Percentiles rank a stretch among this genome's conserved stretches.
Evolutionary conservation across 2,797 vertebrate genomes (phyloP).

Genomic region (Propithecus deckenii): DNA sequence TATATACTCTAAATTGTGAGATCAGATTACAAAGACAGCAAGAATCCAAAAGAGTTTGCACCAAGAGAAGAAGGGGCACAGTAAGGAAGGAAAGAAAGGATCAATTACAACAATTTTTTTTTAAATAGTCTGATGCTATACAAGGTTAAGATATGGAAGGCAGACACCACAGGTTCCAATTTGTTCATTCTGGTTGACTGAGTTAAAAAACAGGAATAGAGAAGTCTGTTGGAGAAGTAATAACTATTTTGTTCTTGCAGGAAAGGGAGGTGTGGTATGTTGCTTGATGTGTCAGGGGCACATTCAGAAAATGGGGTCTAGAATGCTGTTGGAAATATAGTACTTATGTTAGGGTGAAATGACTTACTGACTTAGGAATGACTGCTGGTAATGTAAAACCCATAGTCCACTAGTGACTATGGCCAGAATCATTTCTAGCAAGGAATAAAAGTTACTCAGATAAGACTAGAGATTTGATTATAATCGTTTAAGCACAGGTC

Average conservation of each 20-base stretch:
- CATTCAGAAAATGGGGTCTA: neutral
- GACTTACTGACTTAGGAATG: neutral
- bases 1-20: neutral
- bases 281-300: neutral
- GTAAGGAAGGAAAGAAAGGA: neutral
- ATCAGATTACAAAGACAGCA: neutral
- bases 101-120: neutral
- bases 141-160: neutral
- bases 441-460: neutral
- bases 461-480: neutral
- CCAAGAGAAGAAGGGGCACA: neutral
- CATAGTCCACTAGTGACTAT: neutral
- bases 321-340: neutral
- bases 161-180: neutral
- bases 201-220: neutral
- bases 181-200: neutral
- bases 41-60: neutral
- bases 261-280: neutral
- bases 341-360: neutral
- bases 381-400: neutral
- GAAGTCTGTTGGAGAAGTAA: neutral
- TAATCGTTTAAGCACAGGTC: neutral
- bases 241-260: neutral
- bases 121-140: neutral
- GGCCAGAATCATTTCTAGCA: neutral